phyloP scores from a whole-genome alignment of 2,797 vertebrate species.

The Pagetopsis macropterus region DNA sequence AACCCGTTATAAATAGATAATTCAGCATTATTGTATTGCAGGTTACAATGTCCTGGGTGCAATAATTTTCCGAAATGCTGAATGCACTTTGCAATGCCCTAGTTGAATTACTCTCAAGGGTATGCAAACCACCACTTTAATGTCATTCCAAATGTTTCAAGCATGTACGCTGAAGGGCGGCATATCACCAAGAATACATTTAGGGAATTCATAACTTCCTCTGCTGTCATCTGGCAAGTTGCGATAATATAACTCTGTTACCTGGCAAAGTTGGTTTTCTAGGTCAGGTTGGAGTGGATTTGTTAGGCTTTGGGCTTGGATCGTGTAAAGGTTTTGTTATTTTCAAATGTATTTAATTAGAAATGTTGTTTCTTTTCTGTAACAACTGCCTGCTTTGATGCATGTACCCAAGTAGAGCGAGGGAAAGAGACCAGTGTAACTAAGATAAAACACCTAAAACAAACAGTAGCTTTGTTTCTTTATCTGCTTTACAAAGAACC shows the following conservation, averaged over 20 bases:
- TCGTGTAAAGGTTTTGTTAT: neutral
- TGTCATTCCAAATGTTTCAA: constrained; percentile 23
- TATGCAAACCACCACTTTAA: constrained; percentile 3
- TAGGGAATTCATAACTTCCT: neutral
- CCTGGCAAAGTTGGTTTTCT: neutral
- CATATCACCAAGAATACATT: constrained; percentile 12
- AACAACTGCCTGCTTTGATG: neutral
- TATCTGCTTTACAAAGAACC: neutral
- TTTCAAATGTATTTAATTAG: neutral
- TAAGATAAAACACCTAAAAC: neutral
- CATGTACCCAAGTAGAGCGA: neutral
- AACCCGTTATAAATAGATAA: constrained; percentile 60
- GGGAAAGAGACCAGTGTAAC: neutral
- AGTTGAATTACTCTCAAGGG: constrained; percentile 36
- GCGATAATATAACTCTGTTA: neutral
- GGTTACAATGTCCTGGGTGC: constrained; percentile 43
- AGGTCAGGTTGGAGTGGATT: neutral
- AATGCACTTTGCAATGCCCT: constrained; percentile 21
- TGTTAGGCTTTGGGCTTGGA: neutral
- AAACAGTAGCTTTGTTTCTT: neutral
- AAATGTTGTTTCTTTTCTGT: neutral
- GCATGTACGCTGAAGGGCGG: constrained; percentile 1
- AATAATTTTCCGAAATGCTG: constrained; percentile 24
- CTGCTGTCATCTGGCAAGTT: neutral
- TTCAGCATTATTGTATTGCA: constrained; percentile 60